phyloP scores from a whole-genome alignment of 2,888 invertebrate species.

The Phymatocera aterrima region DNA sequence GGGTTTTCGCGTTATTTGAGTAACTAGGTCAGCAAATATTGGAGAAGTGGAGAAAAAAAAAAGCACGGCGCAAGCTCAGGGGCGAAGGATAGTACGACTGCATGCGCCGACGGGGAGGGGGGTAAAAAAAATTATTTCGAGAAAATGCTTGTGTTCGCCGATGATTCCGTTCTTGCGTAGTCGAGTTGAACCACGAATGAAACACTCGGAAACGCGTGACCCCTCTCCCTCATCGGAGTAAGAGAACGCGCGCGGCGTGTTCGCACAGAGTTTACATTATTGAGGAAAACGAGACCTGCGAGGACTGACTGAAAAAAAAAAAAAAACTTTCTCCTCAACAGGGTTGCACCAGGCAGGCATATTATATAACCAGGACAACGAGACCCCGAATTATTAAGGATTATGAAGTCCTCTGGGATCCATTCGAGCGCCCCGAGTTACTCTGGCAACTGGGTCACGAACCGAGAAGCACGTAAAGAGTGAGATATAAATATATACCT shows the following conservation, averaged over 20 bases:
- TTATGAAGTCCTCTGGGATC: constrained; percentile 38
- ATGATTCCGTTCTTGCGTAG: too few relatives aligned
- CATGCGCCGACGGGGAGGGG: neutral
- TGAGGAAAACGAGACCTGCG: constrained; percentile 17
- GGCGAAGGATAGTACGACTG: neutral
- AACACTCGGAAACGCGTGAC: constrained; percentile 2
- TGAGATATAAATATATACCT: neutral
- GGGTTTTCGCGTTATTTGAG: constrained; percentile 10
- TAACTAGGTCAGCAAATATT: constrained; percentile 20
- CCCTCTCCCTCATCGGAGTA: neutral
- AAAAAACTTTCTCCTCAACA: neutral
- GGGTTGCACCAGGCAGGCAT: neutral
- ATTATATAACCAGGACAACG: constrained; percentile 26
- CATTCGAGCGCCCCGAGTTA: constrained; percentile 3
- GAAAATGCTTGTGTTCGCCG: too few relatives aligned
- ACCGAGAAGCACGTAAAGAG: neutral
- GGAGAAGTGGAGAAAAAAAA: neutral
- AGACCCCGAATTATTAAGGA: constrained; percentile 40
- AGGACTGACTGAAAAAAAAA: neutral
- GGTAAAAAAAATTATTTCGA: too few relatives aligned
- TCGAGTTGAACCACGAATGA: neutral
- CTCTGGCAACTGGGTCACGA: constrained; percentile 40
- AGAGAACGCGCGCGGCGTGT: neutral
- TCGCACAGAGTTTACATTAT: neutral
- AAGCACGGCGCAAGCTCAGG: neutral